phyloP scores from a whole-genome alignment of 2,888 invertebrate species.

The Sinodicranocentrus sp. region DNA sequence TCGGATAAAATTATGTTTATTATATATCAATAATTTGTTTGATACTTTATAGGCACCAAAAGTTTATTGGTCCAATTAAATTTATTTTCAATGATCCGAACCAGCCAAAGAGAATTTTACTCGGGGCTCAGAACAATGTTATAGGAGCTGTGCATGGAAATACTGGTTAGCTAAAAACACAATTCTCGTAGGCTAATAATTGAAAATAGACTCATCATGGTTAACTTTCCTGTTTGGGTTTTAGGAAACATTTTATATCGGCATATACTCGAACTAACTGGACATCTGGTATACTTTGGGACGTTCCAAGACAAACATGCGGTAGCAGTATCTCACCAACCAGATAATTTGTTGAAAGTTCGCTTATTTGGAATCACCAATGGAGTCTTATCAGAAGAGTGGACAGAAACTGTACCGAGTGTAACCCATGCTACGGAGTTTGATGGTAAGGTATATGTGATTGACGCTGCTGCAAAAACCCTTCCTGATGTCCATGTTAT shows the following conservation, averaged over 20 bases:
- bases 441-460: conserved; percentile 57
- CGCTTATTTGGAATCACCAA: conserved; percentile 88
- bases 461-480: conserved; percentile 25
- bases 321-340: conserved; percentile 84
- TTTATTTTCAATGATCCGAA: conserved; percentile 87
- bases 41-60: conserved; percentile 87
- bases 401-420: conserved; percentile 54
- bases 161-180: conserved; percentile 81
- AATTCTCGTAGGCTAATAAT: neutral
- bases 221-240: too few species aligned
- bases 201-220: too few species aligned
- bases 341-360: conserved; percentile 83
- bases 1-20: too few species aligned
- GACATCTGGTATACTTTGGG: conserved; percentile 68
- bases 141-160: conserved; percentile 89
- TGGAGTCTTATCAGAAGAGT: conserved; percentile 80
- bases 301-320: conserved; percentile 80
- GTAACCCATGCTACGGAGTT: conserved; percentile 63
- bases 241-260: conserved; percentile 89
- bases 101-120: conserved; percentile 85
- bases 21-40: too few species aligned
- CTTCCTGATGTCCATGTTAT: conserved; percentile 28
- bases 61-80: conserved; percentile 89
- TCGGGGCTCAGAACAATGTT: conserved; percentile 92
- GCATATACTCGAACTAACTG: conserved; percentile 85